Base-by-base conservation (phyloP, 1,140 invertebrate species). In the Macrotrachela quadricornifera region DNA sequence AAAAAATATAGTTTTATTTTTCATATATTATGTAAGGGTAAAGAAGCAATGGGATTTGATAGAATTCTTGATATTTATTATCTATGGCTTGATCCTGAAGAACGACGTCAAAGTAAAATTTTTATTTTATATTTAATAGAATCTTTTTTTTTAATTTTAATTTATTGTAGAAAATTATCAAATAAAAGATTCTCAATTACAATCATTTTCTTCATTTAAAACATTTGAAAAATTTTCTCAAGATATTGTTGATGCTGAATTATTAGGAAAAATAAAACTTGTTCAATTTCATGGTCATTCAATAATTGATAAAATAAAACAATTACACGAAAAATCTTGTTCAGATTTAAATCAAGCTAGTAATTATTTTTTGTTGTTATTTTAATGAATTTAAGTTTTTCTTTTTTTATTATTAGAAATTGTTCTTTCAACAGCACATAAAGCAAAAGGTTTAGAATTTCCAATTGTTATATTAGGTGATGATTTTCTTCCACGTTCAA, bases 361-460 rank as follows among this genome's bases (percentile, higher is more conserved):
- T 38, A 13, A 38, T 2, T 6, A 11, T 49, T 36, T 13, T 30
- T 9, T 8, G 15, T 2, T 6, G 6, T 49, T 8, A 14, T 49
- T 14, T 30, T 14, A 36, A 36, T 49, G 1, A 17, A 8, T 10
- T 49, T 14, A 46, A 6, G 38, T 14, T 45, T 14, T 40, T 54
- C 37, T 57, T 52, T 60, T 60, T 12, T n/a, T n/a, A n/a, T n/a
- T n/a, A n/a, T n/a, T 55, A 68, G 68, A 69, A 59, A 47, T 66
- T 16, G 53, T 70, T 10, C 63, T 68, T 46, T 62, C 58, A 44
- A 70, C 66, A 30, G 66, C 63, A 11, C 66, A 69, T 54, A 70
- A 67, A 51, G 54, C 66, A 10, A 70, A 70, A 55, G 68, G 68
- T 12, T 43, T 69, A 38, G 68, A 70, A 56, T 70, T 70, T 55